Percentiles rank a stretch among this genome's conserved stretches.
Conservation (phyloP, 2,888 invertebrate species). For the Escarpia spicata region DNA sequence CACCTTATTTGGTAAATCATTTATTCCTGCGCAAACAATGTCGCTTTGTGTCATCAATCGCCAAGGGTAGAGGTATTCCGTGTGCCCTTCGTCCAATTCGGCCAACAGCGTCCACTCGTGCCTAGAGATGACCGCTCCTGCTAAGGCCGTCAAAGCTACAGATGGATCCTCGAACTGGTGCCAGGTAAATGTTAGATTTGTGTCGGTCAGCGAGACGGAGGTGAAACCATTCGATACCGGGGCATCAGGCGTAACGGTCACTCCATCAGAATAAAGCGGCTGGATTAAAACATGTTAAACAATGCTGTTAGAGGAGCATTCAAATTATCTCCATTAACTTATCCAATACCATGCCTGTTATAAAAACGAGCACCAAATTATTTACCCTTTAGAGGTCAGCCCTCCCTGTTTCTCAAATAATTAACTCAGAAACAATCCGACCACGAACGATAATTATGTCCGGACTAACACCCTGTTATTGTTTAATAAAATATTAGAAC, state of each 20-base stretch:
- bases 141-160: neutral
- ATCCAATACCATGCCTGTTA: neutral
- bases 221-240: neutral
- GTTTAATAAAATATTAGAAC: too few relatives aligned
- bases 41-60: neutral
- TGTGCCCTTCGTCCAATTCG: neutral
- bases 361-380: neutral
- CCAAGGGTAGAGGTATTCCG: neutral
- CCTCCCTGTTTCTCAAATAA: too few relatives aligned
- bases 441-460: too few relatives aligned
- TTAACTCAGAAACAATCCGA: too few relatives aligned
- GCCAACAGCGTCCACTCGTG: slow-evolving; percentile 12
- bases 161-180: neutral
- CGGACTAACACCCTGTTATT: too few relatives aligned
- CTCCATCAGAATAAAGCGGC: slow-evolving; percentile 13
- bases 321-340: neutral
- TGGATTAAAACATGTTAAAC: neutral
- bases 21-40: neutral
- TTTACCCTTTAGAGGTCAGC: too few relatives aligned
- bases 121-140: neutral
- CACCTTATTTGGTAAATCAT: neutral
- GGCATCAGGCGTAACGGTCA: slow-evolving; percentile 21
- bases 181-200: neutral
- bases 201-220: neutral
- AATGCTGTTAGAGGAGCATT: neutral